Conservation (phyloP, 2,113 vertebrate species). For the Anoura caudifer region DNA sequence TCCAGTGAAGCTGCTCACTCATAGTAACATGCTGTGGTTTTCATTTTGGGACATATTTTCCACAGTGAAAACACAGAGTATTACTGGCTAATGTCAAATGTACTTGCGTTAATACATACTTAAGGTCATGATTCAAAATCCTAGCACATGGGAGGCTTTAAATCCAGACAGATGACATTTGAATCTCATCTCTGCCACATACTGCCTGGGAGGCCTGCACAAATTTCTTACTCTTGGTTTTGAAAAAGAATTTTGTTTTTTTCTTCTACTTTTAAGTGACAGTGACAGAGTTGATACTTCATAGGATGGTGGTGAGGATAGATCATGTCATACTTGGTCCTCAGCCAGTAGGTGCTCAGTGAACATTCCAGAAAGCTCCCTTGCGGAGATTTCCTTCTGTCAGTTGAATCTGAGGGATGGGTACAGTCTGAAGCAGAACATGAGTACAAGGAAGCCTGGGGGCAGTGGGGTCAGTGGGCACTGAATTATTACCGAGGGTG, state of each 20-base stretch:
- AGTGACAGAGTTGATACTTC: accelerated
- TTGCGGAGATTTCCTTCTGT: neutral
- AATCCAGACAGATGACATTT: neutral
- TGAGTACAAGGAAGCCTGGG: neutral
- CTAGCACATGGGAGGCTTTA: neutral
- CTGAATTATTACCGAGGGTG: neutral
- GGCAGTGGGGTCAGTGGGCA: neutral
- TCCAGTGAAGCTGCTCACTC: neutral
- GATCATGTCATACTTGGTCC: neutral
- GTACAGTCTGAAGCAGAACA: neutral
- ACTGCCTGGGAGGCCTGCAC: neutral
- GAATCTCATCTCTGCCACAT: neutral
- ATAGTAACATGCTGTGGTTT: neutral
- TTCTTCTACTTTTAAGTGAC: neutral
- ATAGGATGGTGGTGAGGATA: neutral
- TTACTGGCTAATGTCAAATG: neutral
- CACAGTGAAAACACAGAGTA: neutral
- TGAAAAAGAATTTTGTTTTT: neutral
- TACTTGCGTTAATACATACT: neutral
- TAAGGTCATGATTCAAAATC: neutral
- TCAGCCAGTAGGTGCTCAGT: neutral
- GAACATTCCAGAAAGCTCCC: neutral
- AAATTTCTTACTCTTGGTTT: neutral
- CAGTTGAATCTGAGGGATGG: neutral
- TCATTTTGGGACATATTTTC: neutral